Base-by-base conservation (phyloP, 2,888 invertebrate species). In the Brachyopa scutellaris region DNA sequence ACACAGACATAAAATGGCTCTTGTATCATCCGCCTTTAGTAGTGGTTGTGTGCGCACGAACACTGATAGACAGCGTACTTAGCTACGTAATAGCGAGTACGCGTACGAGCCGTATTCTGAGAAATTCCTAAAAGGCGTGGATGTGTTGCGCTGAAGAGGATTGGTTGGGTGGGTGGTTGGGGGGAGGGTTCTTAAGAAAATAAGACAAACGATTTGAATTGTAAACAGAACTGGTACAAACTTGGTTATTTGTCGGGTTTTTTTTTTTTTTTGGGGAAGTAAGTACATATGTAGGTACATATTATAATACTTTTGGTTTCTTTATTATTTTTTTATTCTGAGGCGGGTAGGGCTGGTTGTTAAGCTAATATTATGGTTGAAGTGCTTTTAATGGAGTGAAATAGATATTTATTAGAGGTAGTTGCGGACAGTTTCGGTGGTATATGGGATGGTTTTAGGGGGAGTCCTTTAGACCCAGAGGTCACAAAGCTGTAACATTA, bases 281-380 rank as follows among this genome's bases (percentile, higher is more conserved):
- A n/a, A n/a, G n/a, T n/a, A n/a, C n/a, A n/a, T n/a, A n/a, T n/a
- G n/a, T n/a, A n/a, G 17, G 72, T 45, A 55, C n/a, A n/a, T n/a
- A n/a, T n/a, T 55, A 51, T 47, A 36, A 45, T 55, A 73, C 62
- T 73, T 64, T 73, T 73, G 55, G 62, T 73, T 73, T 73, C 72
- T 73, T 55, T 45, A 55, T 53, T 64, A 17, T 51, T 29, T 0
- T 40, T 57, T n/a, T n/a, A n/a, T n/a, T n/a, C n/a, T n/a, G n/a
- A n/a, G n/a, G n/a, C n/a, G n/a, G n/a, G n/a, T n/a, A n/a, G n/a
- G n/a, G n/a, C 36, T 40, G 15, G 1, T 7, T 15, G 15, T 33
- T 33, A 8, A 8, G 33, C 33, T n/a, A 33, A 2, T 33, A 8
- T 33, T 2, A 2, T n/a, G 4, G 13, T 7, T 13, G 3, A 5